Evolutionary conservation across 2,888 invertebrate species (phyloP).

Genomic region (Zygogramma bicolorata): DNA sequence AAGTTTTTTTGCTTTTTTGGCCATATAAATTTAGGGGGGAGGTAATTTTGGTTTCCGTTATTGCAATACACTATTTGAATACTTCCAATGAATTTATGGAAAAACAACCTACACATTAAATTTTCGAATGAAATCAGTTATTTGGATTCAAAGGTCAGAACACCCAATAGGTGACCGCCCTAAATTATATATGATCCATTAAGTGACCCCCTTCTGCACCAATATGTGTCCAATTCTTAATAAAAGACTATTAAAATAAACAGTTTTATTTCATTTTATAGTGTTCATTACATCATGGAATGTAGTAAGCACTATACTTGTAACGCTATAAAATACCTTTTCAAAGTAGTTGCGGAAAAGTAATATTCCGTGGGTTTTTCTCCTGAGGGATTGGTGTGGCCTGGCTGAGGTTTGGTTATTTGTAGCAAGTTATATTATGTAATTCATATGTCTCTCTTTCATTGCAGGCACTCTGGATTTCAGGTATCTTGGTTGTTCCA

Average conservation of each 20-base stretch:
- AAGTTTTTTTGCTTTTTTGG: background rate
- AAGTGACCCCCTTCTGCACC: constrained; percentile 11
- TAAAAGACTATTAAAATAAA: constrained; percentile 8
- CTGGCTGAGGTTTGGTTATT: no score
- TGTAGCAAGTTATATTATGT: no score
- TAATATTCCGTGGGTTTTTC: no score
- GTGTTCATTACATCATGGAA: constrained; percentile 2
- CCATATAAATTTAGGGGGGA: constrained; percentile 5
- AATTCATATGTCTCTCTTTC: no score
- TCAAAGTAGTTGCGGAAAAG: no score
- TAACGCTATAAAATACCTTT: no score
- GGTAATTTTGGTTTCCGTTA: constrained; percentile 5
- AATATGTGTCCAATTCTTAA: constrained; percentile 9
- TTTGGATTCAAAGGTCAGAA: constrained; percentile 12
- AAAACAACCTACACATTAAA: constrained; percentile 1
- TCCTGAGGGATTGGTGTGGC: no score
- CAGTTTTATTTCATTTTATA: constrained; percentile 9
- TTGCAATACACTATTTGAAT: background rate
- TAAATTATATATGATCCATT: constrained; percentile 7
- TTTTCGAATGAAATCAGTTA: constrained; percentile 11
- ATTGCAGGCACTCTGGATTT: no score
- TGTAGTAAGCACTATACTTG: constrained; percentile 2
- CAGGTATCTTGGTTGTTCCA: no score
- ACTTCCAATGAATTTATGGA: background rate
- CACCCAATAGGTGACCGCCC: constrained; percentile 1